Evolutionary conservation across 2,113 vertebrate genomes (phyloP).

Genomic region (Coracopsis vasa): DNA sequence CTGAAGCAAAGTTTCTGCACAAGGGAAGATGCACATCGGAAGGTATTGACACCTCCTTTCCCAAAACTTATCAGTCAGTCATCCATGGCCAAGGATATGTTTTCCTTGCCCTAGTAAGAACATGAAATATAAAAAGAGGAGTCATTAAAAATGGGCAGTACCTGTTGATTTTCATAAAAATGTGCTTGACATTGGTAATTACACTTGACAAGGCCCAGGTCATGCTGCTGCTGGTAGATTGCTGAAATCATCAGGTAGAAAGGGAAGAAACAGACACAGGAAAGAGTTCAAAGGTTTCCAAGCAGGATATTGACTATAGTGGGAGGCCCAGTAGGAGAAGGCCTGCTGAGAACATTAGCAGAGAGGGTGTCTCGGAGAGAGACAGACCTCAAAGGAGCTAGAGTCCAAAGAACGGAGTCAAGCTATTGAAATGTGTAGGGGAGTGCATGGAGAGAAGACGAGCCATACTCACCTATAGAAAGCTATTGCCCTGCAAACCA

Average conservation of each 20-base stretch:
- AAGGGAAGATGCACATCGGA: conserved; percentile 24
- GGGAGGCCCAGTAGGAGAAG: neutral
- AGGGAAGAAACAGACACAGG: neutral
- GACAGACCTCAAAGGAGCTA: neutral
- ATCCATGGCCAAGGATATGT: neutral
- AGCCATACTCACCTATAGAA: neutral
- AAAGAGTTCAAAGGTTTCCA: neutral
- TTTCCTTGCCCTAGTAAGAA: neutral
- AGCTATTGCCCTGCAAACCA: neutral
- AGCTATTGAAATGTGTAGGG: neutral
- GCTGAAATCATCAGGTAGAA: neutral
- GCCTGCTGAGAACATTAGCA: neutral
- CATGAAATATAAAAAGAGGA: neutral
- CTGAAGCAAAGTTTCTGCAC: conserved; percentile 62
- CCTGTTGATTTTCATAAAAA: neutral
- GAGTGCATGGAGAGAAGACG: neutral
- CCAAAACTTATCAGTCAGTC: neutral
- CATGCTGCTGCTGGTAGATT: neutral
- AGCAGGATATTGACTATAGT: neutral
- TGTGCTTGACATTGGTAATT: neutral
- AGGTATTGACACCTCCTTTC: conserved; percentile 54
- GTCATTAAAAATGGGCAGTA: neutral
- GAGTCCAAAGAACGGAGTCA: neutral
- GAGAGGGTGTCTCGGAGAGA: neutral
- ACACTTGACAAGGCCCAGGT: neutral